Conservation (phyloP, 2,888 invertebrate species). For the Nesidiocoris tenuis region DNA sequence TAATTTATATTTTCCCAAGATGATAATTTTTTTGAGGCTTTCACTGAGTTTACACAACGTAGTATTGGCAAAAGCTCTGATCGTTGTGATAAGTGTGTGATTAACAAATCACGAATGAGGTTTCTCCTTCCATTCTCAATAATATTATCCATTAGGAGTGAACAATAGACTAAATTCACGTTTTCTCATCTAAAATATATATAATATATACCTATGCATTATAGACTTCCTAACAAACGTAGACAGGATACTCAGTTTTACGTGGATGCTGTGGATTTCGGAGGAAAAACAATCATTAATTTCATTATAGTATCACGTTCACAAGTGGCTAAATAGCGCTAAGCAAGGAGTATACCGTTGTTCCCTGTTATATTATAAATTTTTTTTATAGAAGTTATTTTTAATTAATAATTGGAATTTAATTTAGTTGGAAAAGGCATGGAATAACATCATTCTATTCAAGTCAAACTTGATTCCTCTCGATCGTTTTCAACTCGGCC, state of each 20-base stretch:
- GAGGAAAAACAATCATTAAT: background rate
- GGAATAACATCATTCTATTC: no score
- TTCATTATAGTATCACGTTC: slow-evolving; percentile 14
- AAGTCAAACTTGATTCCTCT: no score
- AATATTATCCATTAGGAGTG: background rate
- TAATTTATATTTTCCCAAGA: background rate
- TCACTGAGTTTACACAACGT: slow-evolving; percentile 21
- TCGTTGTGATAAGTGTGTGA: slow-evolving; percentile 28
- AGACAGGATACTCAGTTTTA: slow-evolving; percentile 12
- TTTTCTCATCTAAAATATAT: slow-evolving; percentile 19
- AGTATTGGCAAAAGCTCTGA: slow-evolving; percentile 15
- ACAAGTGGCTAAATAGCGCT: slow-evolving; percentile 10
- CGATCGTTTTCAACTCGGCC: no score
- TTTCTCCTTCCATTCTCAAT: background rate
- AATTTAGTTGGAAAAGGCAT: background rate
- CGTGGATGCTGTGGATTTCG: background rate
- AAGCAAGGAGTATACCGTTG: slow-evolving; percentile 32
- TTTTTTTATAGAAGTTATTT: background rate
- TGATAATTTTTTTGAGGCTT: slow-evolving; percentile 18
- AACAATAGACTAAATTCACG: background rate
- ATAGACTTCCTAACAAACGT: slow-evolving; percentile 10
- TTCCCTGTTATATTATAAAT: slow-evolving; percentile 14
- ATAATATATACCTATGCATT: no score
- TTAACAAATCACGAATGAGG: background rate
- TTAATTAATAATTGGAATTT: background rate